A percentile compares a stretch with the other conserved stretches of the same genome.
phyloP scores from a whole-genome alignment of 1,140 invertebrate species.

The Heliconius melpomene region DNA sequence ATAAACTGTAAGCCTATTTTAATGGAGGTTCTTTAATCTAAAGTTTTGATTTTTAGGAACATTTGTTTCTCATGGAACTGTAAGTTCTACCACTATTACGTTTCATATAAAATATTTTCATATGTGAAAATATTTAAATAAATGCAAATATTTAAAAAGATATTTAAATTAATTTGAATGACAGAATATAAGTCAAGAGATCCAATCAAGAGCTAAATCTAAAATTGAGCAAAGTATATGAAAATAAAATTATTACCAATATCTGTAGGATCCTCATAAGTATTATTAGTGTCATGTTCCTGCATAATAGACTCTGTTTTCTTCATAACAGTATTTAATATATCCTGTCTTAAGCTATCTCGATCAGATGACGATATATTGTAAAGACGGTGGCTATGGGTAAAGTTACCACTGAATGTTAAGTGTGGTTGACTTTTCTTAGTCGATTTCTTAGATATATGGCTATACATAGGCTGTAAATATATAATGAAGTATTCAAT shows the following conservation, averaged over 20 bases:
- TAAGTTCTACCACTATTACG: too few relatives aligned
- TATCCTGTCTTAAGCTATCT: slow-evolving; percentile 58
- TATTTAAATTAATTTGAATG: too few relatives aligned
- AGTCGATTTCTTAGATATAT: slow-evolving; percentile 45
- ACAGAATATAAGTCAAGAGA: too few relatives aligned
- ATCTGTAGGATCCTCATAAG: slow-evolving; percentile 73
- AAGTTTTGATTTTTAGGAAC: too few relatives aligned
- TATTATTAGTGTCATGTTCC: slow-evolving; percentile 51
- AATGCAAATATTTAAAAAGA: too few relatives aligned
- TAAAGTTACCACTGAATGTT: slow-evolving; percentile 66
- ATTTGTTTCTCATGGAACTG: too few relatives aligned
- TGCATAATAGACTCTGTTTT: slow-evolving; percentile 57
- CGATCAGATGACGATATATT: slow-evolving; percentile 49
- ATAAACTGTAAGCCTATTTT: too few relatives aligned
- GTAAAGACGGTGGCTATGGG: slow-evolving; percentile 48
- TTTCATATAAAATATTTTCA: too few relatives aligned
- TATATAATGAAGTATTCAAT: not conserved
- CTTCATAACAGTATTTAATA: slow-evolving; percentile 57
- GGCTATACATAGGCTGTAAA: slow-evolving; percentile 47
- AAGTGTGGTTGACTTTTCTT: slow-evolving; percentile 47
- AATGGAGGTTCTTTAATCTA: too few relatives aligned
- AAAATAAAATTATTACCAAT: slow-evolving; percentile 46
- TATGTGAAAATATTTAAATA: too few relatives aligned
- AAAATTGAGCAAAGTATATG: too few relatives aligned
- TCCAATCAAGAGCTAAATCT: too few relatives aligned